These are phyloP conservation scores for Coreius guichenoti DNA, from an alignment of 2,797 vertebrate species.

Conservation along the genomic window DNA sequence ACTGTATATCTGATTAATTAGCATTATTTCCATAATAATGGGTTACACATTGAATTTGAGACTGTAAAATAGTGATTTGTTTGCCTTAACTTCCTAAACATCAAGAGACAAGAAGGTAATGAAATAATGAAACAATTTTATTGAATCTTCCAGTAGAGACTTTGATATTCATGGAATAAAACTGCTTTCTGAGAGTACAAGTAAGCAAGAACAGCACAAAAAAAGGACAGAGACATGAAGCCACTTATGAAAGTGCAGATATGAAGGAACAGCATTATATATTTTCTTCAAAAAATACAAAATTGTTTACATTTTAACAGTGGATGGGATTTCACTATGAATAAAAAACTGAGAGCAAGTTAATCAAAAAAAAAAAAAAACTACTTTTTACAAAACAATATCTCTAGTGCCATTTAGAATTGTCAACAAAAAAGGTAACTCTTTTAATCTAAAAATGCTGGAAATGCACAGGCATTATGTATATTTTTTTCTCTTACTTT, in stretches of 20 bases:
- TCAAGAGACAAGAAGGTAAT: constrained; percentile 9
- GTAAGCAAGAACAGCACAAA: constrained; percentile 68
- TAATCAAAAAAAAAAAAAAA: constrained; percentile 73
- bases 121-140: constrained; percentile 90
- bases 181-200: constrained; percentile 87
- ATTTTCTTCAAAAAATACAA: constrained; percentile 79
- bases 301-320: constrained; percentile 83
- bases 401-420: constrained; percentile 67
- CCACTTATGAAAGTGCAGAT: constrained; percentile 85
- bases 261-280: constrained; percentile 82
- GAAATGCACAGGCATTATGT: constrained; percentile 63
- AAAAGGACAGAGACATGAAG: constrained; percentile 65
- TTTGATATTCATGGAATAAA: constrained; percentile 94
- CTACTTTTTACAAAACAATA: constrained; percentile 64
- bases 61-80: neutral
- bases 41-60: neutral
- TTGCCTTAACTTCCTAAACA: neutral
- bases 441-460: constrained; percentile 63
- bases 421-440: constrained; percentile 55
- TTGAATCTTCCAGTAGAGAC: constrained; percentile 96
- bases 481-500: constrained; percentile 44
- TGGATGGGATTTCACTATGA: constrained; percentile 82
- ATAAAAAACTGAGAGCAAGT: constrained; percentile 66
- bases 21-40: neutral
- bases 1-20: neutral